Percentiles rank a stretch among this genome's conserved stretches.
These are phyloP conservation scores for Thamnaconus septentrionalis DNA, from an alignment of 2,113 vertebrate species.

Conservation along the genomic window DNA sequence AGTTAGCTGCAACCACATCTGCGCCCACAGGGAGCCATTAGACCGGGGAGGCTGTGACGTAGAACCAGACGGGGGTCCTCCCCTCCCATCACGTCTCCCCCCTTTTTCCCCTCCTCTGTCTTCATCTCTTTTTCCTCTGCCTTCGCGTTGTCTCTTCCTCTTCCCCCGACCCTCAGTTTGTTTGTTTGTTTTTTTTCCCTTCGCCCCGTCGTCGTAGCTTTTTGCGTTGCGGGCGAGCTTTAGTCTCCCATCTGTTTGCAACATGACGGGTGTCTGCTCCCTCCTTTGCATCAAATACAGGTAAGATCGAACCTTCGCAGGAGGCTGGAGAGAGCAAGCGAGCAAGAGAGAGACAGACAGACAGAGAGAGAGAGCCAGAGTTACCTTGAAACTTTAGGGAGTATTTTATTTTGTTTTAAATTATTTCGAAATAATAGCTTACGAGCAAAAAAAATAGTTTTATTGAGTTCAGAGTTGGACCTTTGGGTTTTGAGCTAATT, in stretches of 20 bases:
- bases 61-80: constrained; percentile 39
- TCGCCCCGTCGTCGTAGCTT: not conserved
- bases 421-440: no score
- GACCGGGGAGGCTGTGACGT: constrained; percentile 51
- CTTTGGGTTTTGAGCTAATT: no score
- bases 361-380: no score
- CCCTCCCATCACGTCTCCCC: constrained; percentile 12
- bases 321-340: not conserved
- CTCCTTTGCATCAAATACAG: constrained; percentile 77
- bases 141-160: constrained; percentile 19
- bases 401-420: no score
- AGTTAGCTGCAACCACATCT: constrained; percentile 53
- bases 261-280: constrained; percentile 76
- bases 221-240: not conserved
- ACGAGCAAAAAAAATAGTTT: no score
- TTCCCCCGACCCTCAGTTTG: not conserved
- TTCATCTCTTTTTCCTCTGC: not conserved
- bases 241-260: constrained; percentile 24
- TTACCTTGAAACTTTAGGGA: no score
- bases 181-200: constrained; percentile 24
- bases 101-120: constrained; percentile 7
- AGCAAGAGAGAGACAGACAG: not conserved
- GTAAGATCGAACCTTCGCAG: constrained; percentile 56
- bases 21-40: constrained; percentile 63
- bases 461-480: no score